Conservation (phyloP, 2,888 invertebrate species). For the Eubasilissa splendida region DNA sequence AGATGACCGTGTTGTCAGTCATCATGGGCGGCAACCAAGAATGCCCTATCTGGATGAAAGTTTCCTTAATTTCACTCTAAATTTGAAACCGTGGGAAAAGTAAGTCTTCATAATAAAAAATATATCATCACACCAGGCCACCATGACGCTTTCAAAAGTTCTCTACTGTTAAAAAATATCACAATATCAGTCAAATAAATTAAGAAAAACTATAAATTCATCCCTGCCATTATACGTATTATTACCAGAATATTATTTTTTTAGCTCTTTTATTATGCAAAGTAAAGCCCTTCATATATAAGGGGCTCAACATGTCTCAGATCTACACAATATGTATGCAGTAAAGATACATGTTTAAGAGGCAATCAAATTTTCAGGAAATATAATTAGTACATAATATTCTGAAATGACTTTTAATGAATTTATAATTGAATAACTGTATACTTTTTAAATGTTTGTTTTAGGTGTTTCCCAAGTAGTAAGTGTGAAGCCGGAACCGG, state of each 20-base stretch:
- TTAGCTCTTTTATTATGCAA: too few species aligned
- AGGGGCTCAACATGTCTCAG: too few species aligned
- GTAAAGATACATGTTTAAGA: neutral
- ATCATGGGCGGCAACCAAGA: conserved; percentile 88
- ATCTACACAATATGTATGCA: too few species aligned
- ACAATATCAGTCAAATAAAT: too few species aligned
- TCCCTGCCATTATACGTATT: too few species aligned
- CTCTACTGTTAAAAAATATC: too few species aligned
- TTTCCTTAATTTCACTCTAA: conserved; percentile 76
- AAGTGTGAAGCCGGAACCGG: conserved; percentile 84
- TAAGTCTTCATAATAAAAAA: conserved; percentile 60
- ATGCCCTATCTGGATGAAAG: conserved; percentile 86
- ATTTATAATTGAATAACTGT: neutral
- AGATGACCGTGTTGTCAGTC: conserved; percentile 93
- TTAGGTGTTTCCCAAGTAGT: conserved; percentile 74
- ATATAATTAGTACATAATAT: neutral
- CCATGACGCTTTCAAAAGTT: too few species aligned
- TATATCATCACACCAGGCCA: too few species aligned
- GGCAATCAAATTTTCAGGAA: neutral
- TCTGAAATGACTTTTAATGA: neutral
- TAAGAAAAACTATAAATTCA: too few species aligned
- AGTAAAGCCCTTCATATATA: too few species aligned
- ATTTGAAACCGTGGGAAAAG: conserved; percentile 80
- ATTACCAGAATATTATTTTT: too few species aligned
- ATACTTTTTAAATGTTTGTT: neutral